Evolutionary conservation across 2,113 vertebrate species (phyloP), one percentile per base, ranked within the genome.

Genomic region (Otus sunia): DNA sequence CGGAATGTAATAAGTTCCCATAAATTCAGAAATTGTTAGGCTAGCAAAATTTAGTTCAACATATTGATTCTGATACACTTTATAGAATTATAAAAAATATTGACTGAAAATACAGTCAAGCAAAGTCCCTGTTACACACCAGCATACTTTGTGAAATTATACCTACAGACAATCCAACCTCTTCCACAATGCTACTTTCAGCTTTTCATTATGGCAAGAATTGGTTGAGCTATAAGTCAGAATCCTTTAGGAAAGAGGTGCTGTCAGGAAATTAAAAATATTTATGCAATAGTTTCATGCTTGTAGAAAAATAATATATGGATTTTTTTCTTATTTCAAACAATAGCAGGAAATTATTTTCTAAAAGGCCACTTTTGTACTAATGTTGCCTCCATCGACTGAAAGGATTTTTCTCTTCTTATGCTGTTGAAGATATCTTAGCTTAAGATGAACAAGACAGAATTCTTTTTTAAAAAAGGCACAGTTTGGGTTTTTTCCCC

Each of bases 401-500:
- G 58, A 83, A 86, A 76, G 7, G 7, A 49, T 32, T 86, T 87
- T 89, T 67, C 10, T 77, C 20, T 67, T 34, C 7, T 56, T 68
- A 18, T 55, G 19, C 4, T 75, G 3, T 49, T 73, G 67, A 78
- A 75, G 43, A 52, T 20, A 47, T 30, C 66, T 92, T 73, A 43
- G 4, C 5, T 77, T 36, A 74, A 50, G 43, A 10, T 87, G 59
- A 80, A 68, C 7, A 85, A n/a, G 32, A 60, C 4, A 71, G 6
- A 88, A 79, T 69, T 60, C 0, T 67, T 21, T 82, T 85, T 36
- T 39, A 9, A 6, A 74, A 73, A 55, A 62, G 11, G 3, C 5
- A 32, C 1, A 1, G 20, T 34, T 73, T 84, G 4, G 3, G 45
- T 20, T 39, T 20, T 0, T 2, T 1, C 5, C 9, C 3, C 6